Evolutionary conservation across 2,113 vertebrate species (phyloP), one percentile per base, ranked within the genome.

Genomic region (Procavia capensis): DNA sequence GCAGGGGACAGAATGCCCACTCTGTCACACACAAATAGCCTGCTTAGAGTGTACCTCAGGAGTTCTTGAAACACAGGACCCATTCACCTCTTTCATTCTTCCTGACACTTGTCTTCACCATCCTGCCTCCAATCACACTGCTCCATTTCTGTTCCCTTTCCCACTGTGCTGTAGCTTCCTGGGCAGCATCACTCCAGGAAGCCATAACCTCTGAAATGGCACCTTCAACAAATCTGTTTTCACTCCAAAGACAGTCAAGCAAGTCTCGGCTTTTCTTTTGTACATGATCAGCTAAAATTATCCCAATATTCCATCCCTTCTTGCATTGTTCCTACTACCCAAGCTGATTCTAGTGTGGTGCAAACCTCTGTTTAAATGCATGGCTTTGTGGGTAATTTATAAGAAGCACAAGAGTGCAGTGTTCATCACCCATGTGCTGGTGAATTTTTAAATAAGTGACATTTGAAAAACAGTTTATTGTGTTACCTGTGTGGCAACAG

Each of bases 201-300:
- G 47, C 43, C 85, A 50, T 45, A 85, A 85, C 82, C 76, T 87
- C 68, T 45, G 95, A 95, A 96, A 95, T 83, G 81, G 68, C 78
- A 80, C 79, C 68, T 92, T 41, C n/a, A 36, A 2, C 6, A 24
- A 29, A 45, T 29, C 16, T 9, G 34, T 50, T 29, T 72, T 64
- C 36, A 76, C 66, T 68, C 59, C 61, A 41, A 94, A 47, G 34
- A 36, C 41, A 34, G 36, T 66, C 36, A 79, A 1, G 82, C 76
- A 88, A 36, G 57, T 80, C 59, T 93, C 59, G 29, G 84, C n/a
- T 86, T 87, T 72, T 63, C 29, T 57, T 66, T 90, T 92, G 61
- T 27, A 2, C 61, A 66, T 80, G 91, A 92, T 84, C 74, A 75
- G 54, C 57, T 41, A 45, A 41, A 80, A 47, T 43, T 61, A n/a